These are phyloP conservation scores for Epizoanthus scotinus DNA, from an alignment of 92 coral and sea anemone species.

Conservation along the genomic window DNA sequence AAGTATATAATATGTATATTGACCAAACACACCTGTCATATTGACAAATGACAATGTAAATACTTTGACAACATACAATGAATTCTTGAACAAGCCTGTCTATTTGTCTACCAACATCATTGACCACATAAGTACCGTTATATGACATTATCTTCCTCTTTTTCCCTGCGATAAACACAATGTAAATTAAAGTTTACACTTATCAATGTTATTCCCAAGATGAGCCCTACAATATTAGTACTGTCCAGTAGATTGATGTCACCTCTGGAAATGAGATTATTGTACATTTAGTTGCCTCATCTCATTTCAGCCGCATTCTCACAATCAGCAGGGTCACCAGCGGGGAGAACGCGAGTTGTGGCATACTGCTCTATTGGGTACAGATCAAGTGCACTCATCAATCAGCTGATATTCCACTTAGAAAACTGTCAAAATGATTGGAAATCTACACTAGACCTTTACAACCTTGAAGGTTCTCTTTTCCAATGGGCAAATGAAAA, in stretches of 20 bases:
- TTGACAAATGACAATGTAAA: too few relatives aligned
- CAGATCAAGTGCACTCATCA: slow-evolving; percentile 77
- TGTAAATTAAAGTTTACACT: too few relatives aligned
- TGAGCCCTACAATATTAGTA: too few relatives aligned
- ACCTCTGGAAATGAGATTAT: too few relatives aligned
- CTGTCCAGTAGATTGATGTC: too few relatives aligned
- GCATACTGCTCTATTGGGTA: slow-evolving; percentile 96
- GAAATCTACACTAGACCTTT: slow-evolving; percentile 56
- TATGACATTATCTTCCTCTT: too few relatives aligned
- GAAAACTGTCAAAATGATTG: slow-evolving; percentile 50
- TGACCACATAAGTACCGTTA: too few relatives aligned
- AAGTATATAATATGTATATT: too few relatives aligned
- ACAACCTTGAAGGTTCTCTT: slow-evolving; percentile 90
- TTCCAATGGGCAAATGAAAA: slow-evolving; percentile 98
- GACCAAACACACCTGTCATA: too few relatives aligned
- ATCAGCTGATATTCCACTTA: slow-evolving; percentile 60
- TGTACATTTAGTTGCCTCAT: neutral
- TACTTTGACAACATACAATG: too few relatives aligned
- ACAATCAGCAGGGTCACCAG: slow-evolving; percentile 35
- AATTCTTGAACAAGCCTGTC: neutral
- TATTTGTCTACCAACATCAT: too few relatives aligned
- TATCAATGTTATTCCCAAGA: too few relatives aligned
- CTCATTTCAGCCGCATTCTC: neutral
- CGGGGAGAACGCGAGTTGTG: slow-evolving; percentile 62
- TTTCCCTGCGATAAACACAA: neutral